Conservation (phyloP, 2,888 invertebrate genomes). For the Zootermopsis nevadensis region DNA sequence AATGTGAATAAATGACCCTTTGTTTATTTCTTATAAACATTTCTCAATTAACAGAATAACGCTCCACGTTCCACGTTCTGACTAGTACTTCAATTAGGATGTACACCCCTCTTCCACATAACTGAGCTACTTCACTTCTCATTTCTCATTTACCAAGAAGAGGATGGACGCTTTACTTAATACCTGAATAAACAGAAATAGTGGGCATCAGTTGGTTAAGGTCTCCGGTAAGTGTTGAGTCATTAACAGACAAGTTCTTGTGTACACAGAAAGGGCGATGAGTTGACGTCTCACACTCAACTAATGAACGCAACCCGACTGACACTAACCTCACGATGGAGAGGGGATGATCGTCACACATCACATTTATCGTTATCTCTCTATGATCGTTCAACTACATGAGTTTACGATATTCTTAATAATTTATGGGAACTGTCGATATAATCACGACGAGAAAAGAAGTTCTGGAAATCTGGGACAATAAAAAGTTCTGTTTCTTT, state of each 20-base stretch:
- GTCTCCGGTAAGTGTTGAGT: slow-evolving; percentile 13
- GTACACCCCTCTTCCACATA: not conserved
- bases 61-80: not conserved
- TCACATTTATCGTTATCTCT: not conserved
- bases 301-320: slow-evolving; percentile 13
- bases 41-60: too few relatives aligned
- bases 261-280: not conserved
- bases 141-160: slow-evolving; percentile 32
- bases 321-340: not conserved
- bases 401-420: not conserved
- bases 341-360: not conserved
- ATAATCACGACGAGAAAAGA: too few relatives aligned
- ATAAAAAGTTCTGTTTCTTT: too few relatives aligned
- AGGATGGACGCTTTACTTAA: slow-evolving; percentile 3
- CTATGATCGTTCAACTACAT: not conserved
- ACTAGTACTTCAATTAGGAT: too few relatives aligned
- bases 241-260: slow-evolving; percentile 25
- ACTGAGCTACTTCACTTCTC: not conserved
- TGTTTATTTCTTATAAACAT: too few relatives aligned
- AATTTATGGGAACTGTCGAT: too few relatives aligned
- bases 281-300: not conserved
- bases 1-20: too few relatives aligned
- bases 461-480: too few relatives aligned
- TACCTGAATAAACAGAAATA: slow-evolving; percentile 35
- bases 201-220: slow-evolving; percentile 15